These are phyloP conservation scores for Nannospalax galili DNA, from an alignment of 2,113 vertebrate genomes.

Conservation along the genomic window DNA sequence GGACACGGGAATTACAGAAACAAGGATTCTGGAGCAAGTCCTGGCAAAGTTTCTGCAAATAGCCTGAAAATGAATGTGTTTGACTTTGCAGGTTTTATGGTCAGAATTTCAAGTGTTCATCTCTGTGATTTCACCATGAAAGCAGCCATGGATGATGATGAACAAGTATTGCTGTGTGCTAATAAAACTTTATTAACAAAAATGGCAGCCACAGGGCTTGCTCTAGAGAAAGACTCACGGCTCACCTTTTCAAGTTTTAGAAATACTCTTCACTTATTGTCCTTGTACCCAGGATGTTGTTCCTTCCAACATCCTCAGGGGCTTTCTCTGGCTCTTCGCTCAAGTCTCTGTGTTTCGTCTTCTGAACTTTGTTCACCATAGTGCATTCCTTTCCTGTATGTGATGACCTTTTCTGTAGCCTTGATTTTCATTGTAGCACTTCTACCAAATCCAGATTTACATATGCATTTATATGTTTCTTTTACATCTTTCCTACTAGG, in stretches of 20 bases:
- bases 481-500: not conserved
- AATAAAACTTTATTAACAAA: constrained; percentile 63
- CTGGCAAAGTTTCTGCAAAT: not conserved
- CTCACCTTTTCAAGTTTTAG: not conserved
- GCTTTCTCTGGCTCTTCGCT: not conserved
- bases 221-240: not conserved
- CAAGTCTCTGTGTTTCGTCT: not conserved
- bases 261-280: not conserved
- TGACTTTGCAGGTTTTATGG: not conserved
- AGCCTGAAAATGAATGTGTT: not conserved
- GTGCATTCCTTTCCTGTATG: not conserved
- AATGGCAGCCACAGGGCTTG: not conserved
- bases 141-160: not conserved
- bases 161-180: not conserved
- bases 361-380: not conserved
- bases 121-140: not conserved
- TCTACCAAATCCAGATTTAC: not conserved
- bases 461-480: not conserved
- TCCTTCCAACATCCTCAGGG: fast-evolving
- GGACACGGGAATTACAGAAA: not conserved
- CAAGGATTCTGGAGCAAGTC: not conserved
- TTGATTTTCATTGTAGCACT: not conserved
- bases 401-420: not conserved
- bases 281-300: not conserved
- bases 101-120: not conserved